These are phyloP conservation scores for Cotesia vestalis DNA, from an alignment of 1,140 invertebrate species.

Conservation along the genomic window DNA sequence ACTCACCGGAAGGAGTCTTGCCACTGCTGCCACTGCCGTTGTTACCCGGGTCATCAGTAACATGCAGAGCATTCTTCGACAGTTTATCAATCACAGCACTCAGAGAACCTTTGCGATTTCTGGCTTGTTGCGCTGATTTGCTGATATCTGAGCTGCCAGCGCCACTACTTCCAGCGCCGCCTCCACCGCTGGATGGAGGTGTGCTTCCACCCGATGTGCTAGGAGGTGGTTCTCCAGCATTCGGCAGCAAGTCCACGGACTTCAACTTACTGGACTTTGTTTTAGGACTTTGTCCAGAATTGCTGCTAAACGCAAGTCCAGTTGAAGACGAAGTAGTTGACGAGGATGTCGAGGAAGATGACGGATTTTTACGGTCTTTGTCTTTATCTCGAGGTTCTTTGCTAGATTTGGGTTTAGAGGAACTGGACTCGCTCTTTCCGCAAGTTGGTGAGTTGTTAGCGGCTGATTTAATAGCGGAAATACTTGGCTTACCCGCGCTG, in stretches of 20 bases:
- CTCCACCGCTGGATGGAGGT: constrained; percentile 62
- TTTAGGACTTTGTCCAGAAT: constrained; percentile 71
- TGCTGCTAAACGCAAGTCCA: constrained; percentile 63
- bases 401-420: constrained; percentile 52
- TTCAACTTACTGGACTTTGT: constrained; percentile 75
- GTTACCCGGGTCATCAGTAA: constrained; percentile 54
- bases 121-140: constrained; percentile 67
- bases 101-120: constrained; percentile 80
- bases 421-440: constrained; percentile 56
- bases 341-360: constrained; percentile 62
- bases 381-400: constrained; percentile 38
- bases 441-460: constrained; percentile 65
- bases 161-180: too few relatives aligned
- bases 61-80: constrained; percentile 75
- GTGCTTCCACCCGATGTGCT: constrained; percentile 53
- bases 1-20: constrained; percentile 33
- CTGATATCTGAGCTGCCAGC: constrained; percentile 64
- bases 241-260: constrained; percentile 69
- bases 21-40: constrained; percentile 31
- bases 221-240: constrained; percentile 36
- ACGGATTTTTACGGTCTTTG: constrained; percentile 41
- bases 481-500: constrained; percentile 85
- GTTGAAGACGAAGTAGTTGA: constrained; percentile 63
- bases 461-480: constrained; percentile 85
- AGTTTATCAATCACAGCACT: constrained; percentile 89